These are phyloP conservation scores for Syndactyla subalaris DNA, from an alignment of 2,797 vertebrate genomes.

Conservation along the genomic window DNA sequence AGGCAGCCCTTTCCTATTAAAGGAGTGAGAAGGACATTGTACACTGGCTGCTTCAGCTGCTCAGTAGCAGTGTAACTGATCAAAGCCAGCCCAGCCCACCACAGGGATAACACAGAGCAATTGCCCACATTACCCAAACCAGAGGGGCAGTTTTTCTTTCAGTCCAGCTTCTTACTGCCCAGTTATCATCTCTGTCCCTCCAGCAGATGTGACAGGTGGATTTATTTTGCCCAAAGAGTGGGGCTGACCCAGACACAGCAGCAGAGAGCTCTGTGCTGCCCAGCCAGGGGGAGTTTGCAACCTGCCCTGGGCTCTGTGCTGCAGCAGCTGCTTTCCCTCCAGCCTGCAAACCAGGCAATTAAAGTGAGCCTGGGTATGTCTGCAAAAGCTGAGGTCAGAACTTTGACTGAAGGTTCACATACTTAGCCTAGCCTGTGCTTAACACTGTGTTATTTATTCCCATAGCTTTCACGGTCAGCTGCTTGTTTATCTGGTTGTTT, in stretches of 20 bases:
- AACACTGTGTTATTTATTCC: slow-evolving; percentile 63
- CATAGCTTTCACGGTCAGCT: slow-evolving; percentile 26
- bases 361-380: background rate
- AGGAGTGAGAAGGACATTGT: background rate
- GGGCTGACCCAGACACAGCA: accelerated
- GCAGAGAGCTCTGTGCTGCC: background rate
- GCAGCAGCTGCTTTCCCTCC: background rate
- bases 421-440: slow-evolving; percentile 33
- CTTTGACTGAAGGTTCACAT: slow-evolving; percentile 56
- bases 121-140: background rate
- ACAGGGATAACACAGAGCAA: background rate
- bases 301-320: background rate
- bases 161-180: background rate
- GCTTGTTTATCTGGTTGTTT: slow-evolving; percentile 30
- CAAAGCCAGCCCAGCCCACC: slow-evolving; percentile 3
- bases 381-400: slow-evolving; percentile 40
- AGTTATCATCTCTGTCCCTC: background rate
- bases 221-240: background rate
- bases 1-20: slow-evolving; percentile 22
- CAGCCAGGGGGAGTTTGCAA: background rate
- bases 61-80: background rate
- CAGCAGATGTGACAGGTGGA: accelerated
- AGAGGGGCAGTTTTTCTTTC: background rate
- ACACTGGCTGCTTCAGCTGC: background rate
- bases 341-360: background rate